Evolutionary conservation across 2,797 vertebrate species (phyloP).

Genomic region (Halcyon chelicuti): DNA sequence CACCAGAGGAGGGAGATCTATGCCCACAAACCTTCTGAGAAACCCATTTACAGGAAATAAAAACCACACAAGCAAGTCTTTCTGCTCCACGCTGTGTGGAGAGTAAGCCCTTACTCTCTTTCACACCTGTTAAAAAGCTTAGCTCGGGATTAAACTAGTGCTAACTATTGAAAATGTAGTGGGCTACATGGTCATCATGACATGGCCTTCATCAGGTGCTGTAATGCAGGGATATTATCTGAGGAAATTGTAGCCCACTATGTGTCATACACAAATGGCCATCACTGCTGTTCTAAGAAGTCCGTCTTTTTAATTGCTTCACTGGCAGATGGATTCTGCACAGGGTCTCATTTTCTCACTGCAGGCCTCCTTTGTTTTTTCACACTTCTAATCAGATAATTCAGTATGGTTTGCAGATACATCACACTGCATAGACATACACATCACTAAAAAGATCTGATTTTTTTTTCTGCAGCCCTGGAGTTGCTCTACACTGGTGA

Average conservation of each 20-base stretch:
- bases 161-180: neutral
- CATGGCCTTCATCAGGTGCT: neutral
- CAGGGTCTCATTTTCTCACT: slow-evolving; percentile 28
- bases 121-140: neutral
- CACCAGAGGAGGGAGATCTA: slow-evolving; percentile 32
- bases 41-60: slow-evolving; percentile 7
- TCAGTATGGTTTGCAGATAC: neutral
- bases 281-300: slow-evolving; percentile 32
- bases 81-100: neutral
- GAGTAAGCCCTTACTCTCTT: neutral
- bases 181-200: neutral
- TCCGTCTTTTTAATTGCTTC: slow-evolving; percentile 23
- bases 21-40: slow-evolving; percentile 21
- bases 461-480: neutral
- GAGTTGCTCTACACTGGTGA: neutral
- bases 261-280: neutral
- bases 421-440: neutral
- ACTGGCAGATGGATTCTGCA: slow-evolving; percentile 19
- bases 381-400: neutral
- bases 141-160: neutral
- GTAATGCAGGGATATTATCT: neutral
- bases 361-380: slow-evolving; percentile 29
- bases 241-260: neutral
- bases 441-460: neutral
- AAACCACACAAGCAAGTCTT: neutral